Conservation (phyloP, 2,113 vertebrate species). For the Eurypyga helias region DNA sequence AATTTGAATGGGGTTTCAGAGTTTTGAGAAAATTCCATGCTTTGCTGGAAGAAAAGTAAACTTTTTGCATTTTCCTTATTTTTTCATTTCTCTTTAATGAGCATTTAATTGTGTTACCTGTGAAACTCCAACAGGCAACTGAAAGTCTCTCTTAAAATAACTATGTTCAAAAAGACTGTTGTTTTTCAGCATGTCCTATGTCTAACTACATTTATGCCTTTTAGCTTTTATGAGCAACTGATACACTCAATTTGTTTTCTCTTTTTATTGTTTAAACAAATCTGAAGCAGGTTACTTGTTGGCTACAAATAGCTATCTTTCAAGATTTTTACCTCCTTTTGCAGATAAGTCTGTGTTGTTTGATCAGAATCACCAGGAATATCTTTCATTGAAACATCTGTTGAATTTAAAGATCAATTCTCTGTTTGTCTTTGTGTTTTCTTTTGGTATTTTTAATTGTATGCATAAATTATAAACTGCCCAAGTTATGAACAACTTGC, state of each 20-base stretch:
- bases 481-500: not conserved
- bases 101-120: not conserved
- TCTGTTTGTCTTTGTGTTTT: not conserved
- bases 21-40: constrained; percentile 2
- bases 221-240: not conserved
- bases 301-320: not conserved
- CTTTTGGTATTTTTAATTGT: not conserved
- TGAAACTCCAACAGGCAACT: not conserved
- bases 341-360: not conserved
- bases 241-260: not conserved
- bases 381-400: not conserved
- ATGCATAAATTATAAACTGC: not conserved
- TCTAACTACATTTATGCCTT: not conserved
- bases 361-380: not conserved
- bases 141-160: not conserved
- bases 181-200: not conserved
- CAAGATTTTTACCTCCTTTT: not conserved
- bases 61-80: not conserved
- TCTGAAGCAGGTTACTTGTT: not conserved
- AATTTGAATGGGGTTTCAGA: constrained; percentile 16
- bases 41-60: constrained; percentile 17
- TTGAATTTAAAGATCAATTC: not conserved
- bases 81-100: not conserved
- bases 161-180: not conserved
- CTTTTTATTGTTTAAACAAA: not conserved